Percentiles rank a stretch among this genome's conserved stretches.
phyloP scores from a whole-genome alignment of 2,113 vertebrate genomes.

The Callithrix jacchus region DNA sequence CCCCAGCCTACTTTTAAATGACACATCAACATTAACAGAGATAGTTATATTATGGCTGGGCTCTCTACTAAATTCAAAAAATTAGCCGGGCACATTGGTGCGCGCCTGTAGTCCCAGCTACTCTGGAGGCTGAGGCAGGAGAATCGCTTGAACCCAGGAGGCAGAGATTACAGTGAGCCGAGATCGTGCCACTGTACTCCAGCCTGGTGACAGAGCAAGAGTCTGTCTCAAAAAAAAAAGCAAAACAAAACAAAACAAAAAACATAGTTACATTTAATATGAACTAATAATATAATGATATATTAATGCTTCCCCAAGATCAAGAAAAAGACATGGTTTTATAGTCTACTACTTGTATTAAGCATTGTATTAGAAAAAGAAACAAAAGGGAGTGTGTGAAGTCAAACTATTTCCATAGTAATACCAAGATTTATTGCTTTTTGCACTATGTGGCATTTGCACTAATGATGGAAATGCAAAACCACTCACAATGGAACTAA shows the following conservation, averaged over 20 bases:
- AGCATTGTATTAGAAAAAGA: neutral
- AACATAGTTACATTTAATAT: neutral
- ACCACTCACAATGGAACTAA: neutral
- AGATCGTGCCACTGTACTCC: too few relatives aligned
- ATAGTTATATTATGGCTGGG: neutral
- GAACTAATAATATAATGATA: neutral
- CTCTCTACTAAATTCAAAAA: too few relatives aligned
- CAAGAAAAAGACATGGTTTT: slow-evolving; percentile 14
- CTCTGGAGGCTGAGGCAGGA: too few relatives aligned
- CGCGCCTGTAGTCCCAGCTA: too few relatives aligned
- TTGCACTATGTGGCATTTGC: neutral
- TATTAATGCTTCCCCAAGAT: neutral
- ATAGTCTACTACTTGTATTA: neutral
- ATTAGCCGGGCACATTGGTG: too few relatives aligned
- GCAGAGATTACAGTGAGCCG: too few relatives aligned
- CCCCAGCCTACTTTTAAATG: neutral
- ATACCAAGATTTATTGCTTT: neutral
- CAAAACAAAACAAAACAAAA: too few relatives aligned
- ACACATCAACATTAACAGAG: neutral
- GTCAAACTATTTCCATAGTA: neutral
- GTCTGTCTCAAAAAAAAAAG: too few relatives aligned
- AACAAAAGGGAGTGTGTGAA: neutral
- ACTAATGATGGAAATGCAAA: neutral
- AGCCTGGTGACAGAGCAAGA: too few relatives aligned
- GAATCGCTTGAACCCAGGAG: too few relatives aligned